phyloP scores from a whole-genome alignment of 2,113 vertebrate genomes.

The Neoarius graeffei region DNA sequence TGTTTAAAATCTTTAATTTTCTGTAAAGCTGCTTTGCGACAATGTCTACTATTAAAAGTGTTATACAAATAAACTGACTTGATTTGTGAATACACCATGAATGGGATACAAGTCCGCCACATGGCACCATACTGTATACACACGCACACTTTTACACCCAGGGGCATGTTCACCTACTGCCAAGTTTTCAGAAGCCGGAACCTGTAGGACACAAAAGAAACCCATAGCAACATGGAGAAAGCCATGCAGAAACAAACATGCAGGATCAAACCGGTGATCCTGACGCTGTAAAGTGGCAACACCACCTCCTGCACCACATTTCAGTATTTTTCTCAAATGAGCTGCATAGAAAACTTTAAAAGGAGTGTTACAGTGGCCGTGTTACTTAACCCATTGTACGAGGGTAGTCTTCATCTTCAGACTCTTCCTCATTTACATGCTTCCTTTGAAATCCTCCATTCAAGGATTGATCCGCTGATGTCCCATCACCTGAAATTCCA shows the following conservation, averaged over 20 bases:
- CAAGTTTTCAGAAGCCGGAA: neutral
- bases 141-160: neutral
- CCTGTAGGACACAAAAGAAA: neutral
- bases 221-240: neutral
- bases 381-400: neutral
- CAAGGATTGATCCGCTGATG: neutral
- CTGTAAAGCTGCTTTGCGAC: too few species aligned
- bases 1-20: too few species aligned
- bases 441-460: neutral
- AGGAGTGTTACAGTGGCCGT: neutral
- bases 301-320: too few species aligned
- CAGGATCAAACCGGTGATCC: too few species aligned
- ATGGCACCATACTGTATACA: neutral
- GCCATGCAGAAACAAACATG: neutral
- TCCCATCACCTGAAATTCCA: neutral
- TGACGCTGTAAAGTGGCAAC: too few species aligned
- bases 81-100: neutral
- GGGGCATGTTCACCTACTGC: neutral
- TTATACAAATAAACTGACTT: too few species aligned
- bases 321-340: neutral
- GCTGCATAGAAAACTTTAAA: neutral
- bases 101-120: neutral
- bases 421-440: neutral
- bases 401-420: neutral
- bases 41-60: too few species aligned